Percentiles rank a stretch among this genome's conserved stretches.
These are phyloP conservation scores for Paedocypris micromegethes DNA, from an alignment of 2,797 vertebrate species.

Conservation along the genomic window DNA sequence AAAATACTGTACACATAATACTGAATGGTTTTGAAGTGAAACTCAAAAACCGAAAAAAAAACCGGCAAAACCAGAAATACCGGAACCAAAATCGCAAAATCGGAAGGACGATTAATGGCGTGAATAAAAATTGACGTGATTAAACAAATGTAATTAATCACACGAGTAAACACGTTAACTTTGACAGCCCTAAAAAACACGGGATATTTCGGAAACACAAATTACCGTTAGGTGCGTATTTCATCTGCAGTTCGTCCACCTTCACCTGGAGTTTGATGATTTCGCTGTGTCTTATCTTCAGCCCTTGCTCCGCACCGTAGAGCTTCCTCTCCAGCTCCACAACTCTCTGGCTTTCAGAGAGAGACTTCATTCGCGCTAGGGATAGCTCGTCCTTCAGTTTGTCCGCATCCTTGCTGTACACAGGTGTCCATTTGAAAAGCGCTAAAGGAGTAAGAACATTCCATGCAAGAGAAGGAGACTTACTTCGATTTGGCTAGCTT, in stretches of 20 bases:
- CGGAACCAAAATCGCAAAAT: no score
- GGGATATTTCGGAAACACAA: neutral
- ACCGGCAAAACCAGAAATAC: no score
- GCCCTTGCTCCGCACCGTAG: slow-evolving; percentile 74
- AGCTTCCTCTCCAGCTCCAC: slow-evolving; percentile 91
- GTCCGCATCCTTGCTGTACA: slow-evolving; percentile 79
- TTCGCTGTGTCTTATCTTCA: slow-evolving; percentile 82
- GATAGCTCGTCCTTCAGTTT: slow-evolving; percentile 81
- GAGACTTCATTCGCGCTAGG: slow-evolving; percentile 87
- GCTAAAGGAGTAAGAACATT: neutral
- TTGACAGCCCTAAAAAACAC: neutral
- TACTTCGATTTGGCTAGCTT: slow-evolving; percentile 83
- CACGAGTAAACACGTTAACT: no score
- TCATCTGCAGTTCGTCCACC: slow-evolving; percentile 84
- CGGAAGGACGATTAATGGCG: no score
- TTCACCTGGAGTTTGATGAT: slow-evolving; percentile 82
- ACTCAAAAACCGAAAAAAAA: no score
- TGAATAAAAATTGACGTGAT: no score
- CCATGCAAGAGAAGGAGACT: slow-evolving; percentile 49
- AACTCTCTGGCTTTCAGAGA: slow-evolving; percentile 89
- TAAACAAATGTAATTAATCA: no score
- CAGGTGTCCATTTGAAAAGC: neutral
- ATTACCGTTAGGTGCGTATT: slow-evolving; percentile 88
- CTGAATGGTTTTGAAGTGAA: no score
- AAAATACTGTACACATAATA: no score